Base-by-base conservation (phyloP, 2,888 invertebrate genomes). In the Sinohyriopsis cumingii region DNA sequence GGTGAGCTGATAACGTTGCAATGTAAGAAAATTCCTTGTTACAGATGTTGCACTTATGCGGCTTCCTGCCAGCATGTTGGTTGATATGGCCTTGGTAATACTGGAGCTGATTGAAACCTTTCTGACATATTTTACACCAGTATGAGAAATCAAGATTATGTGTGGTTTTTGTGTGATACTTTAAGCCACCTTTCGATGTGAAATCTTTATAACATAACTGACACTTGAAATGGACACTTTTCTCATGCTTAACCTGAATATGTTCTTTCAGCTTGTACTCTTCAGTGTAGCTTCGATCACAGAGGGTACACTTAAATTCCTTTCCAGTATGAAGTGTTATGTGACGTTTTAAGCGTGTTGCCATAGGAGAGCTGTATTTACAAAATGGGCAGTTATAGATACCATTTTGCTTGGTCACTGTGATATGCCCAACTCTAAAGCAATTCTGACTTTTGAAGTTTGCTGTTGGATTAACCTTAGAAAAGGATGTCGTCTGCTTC, bases 171-270 rank as follows among this genome's bases (percentile, higher is more conserved):
- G 62, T 72, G 63, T 77, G 77, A 45, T 77, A 77, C 59, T 74
- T 74, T 5, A 77, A 55, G 1, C 77, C 77, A 20, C 73, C 77
- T 67, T 77, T 77, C 9, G 77, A 77, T 18, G 77, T 77, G 61
- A 77, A 77, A 22, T 74, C 74, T 63, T 70, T 59, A 55, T 68
- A 53, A 59, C 77, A 77, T 15, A 71, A 53, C 20, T 77, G 70
- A 67, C 77, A 77, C 56, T 61, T 67, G 56, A 74, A 77, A 66
- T 74, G 77, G 19, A 77, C 59, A 54, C 67, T 70, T 56, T 69
- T 70, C 56, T 72, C 74, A 67, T 78, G 78, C 20, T 76, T 75
- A 18, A 68, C 68, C 65, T 71, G 65, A 54, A 78, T 59, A 67
- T 78, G 76, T 63, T 72, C 68, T 45, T 70, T 71, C 28, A 75